phyloP scores from a whole-genome alignment of 1,140 invertebrate species.

The Drepana arcuata region DNA sequence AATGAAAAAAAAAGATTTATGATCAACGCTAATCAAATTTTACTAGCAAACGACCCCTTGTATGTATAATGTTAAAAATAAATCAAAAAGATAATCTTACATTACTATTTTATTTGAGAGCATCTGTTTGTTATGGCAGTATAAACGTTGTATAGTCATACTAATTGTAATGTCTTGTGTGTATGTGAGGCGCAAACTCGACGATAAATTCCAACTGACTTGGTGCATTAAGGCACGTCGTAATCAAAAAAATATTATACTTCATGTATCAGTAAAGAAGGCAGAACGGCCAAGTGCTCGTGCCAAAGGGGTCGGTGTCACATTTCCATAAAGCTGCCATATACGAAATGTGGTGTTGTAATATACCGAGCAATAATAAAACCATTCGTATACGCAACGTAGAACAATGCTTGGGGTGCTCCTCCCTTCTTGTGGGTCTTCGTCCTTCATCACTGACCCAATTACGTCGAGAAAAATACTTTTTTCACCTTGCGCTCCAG shows the following conservation, averaged over 20 bases:
- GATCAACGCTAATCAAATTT: constrained; percentile 66
- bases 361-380: constrained; percentile 45
- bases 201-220: no score
- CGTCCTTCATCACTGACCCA: constrained; percentile 54
- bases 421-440: constrained; percentile 19
- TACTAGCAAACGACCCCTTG: constrained; percentile 48
- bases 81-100: no score
- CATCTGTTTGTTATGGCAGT: no score
- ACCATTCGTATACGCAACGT: constrained; percentile 43
- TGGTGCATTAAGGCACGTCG: no score
- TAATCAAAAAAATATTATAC: no score
- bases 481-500: constrained; percentile 18
- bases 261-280: constrained; percentile 30
- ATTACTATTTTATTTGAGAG: no score
- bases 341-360: constrained; percentile 44
- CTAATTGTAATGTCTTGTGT: no score
- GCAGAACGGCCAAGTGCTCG: constrained; percentile 43
- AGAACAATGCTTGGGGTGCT: constrained; percentile 27
- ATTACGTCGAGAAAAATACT: constrained; percentile 43
- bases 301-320: constrained; percentile 48
- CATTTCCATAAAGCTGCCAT: constrained; percentile 58
- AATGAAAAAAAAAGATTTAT: constrained; percentile 70
- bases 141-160: no score
- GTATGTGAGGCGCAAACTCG: no score
- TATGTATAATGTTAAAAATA: no score